A percentile compares a stretch with the other conserved stretches of the same genome.
phyloP scores from a whole-genome alignment of 1,140 invertebrate species.

The Zaprionus nigranus region DNA sequence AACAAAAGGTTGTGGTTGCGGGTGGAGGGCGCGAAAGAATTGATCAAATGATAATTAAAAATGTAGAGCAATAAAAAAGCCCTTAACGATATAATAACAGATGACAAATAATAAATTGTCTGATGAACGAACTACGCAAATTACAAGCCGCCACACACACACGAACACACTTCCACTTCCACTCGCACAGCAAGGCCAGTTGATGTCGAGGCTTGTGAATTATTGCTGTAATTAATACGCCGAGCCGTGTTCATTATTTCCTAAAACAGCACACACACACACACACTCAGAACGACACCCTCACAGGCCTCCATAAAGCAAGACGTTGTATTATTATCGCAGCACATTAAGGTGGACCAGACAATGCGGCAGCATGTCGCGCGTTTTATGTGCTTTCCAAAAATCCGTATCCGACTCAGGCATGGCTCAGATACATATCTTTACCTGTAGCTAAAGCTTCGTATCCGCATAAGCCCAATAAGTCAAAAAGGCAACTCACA shows the following conservation, averaged over 20 bases:
- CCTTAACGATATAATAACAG: conserved; percentile 82
- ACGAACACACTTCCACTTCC: neutral
- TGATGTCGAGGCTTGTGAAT: conserved; percentile 65
- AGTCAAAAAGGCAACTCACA: conserved; percentile 4
- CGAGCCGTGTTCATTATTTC: conserved; percentile 75
- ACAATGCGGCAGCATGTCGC: conserved; percentile 12
- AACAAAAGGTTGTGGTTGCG: neutral
- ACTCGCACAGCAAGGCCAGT: conserved; percentile 8
- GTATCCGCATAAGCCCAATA: conserved; percentile 66
- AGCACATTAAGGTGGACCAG: conserved; percentile 49
- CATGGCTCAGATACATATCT: conserved; percentile 26
- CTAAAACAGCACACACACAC: conserved; percentile 16
- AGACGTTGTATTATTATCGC: conserved; percentile 63
- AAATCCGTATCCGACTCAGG: conserved; percentile 33
- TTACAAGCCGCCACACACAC: conserved; percentile 42
- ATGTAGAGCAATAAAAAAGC: conserved; percentile 69
- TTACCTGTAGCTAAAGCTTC: conserved; percentile 60
- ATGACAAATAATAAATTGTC: conserved; percentile 82
- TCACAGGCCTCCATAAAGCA: conserved; percentile 12
- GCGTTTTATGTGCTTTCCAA: conserved; percentile 12
- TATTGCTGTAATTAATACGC: conserved; percentile 79
- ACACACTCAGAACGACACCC: conserved; percentile 12
- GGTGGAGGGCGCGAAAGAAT: conserved; percentile 10
- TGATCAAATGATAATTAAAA: conserved; percentile 82
- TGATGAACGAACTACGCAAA: conserved; percentile 61